A percentile compares a stretch with the other conserved stretches of the same genome.
Evolutionary conservation across 2,888 invertebrate genomes (phyloP).

Genomic region (Scelioninae gen. 1): DNA sequence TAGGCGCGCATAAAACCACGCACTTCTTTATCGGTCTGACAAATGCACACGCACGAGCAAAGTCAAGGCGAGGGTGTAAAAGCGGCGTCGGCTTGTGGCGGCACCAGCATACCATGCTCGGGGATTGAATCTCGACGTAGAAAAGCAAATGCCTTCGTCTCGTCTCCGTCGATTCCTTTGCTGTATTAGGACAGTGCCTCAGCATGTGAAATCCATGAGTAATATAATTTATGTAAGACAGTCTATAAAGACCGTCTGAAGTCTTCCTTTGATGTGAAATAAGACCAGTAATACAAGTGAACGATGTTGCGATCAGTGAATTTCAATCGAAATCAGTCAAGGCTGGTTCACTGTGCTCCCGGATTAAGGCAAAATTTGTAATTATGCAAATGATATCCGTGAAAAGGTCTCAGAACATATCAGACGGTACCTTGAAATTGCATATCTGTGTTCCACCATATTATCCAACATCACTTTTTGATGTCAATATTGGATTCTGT

Average conservation of each 20-base stretch:
- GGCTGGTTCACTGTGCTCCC: conserved; percentile 66
- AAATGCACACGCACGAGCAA: conserved; percentile 66
- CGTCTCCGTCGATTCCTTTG: conserved; percentile 68
- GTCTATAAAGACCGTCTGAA: conserved; percentile 65
- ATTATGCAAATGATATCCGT: conserved; percentile 76
- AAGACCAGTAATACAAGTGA: conserved; percentile 75
- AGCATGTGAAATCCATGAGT: conserved; percentile 69
- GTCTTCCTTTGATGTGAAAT: conserved; percentile 77
- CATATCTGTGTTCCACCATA: conserved; percentile 45
- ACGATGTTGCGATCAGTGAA: conserved; percentile 73
- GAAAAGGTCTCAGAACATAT: conserved; percentile 58
- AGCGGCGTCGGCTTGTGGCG: conserved; percentile 48
- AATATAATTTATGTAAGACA: conserved; percentile 74
- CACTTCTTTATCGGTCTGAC: conserved; percentile 65
- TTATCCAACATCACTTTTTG: conserved; percentile 30
- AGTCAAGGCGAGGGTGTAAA: conserved; percentile 67
- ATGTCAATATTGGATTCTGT: conserved; percentile 15
- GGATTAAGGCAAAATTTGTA: conserved; percentile 80
- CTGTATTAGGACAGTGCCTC: conserved; percentile 57
- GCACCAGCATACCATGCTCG: conserved; percentile 46
- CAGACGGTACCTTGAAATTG: conserved; percentile 36
- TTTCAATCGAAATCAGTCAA: conserved; percentile 77
- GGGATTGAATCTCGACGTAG: conserved; percentile 67
- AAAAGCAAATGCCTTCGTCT: conserved; percentile 70
- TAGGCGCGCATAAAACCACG: conserved; percentile 65